phyloP scores from a whole-genome alignment of 1,140 invertebrate species.

The Bombus breviceps region DNA sequence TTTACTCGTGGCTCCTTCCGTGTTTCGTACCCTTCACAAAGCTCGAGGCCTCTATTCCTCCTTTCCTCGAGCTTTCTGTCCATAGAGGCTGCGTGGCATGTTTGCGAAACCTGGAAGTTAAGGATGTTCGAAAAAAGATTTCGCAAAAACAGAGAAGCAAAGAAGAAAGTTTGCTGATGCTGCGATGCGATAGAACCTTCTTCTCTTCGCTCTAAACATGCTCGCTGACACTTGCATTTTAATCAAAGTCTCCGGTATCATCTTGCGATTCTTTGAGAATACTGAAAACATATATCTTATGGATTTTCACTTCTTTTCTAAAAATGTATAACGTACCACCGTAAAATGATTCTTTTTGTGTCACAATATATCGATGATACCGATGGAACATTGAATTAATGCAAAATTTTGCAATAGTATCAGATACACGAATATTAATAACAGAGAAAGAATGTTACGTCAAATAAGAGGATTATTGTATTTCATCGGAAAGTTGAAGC shows the following conservation, averaged over 20 bases:
- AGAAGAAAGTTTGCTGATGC: slow-evolving; percentile 39
- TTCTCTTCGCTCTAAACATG: background rate
- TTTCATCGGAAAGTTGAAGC: too few relatives aligned
- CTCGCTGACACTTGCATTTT: slow-evolving; percentile 25
- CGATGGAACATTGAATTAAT: background rate
- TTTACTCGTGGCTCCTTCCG: slow-evolving; percentile 29
- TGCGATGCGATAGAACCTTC: slow-evolving; percentile 4
- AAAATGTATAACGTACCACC: background rate
- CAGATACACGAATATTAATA: background rate
- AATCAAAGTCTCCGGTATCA: slow-evolving; percentile 1
- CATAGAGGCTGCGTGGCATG: slow-evolving; percentile 34
- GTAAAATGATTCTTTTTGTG: background rate
- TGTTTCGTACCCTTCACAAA: slow-evolving; percentile 35
- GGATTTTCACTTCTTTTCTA: background rate
- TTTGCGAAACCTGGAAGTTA: slow-evolving; percentile 59
- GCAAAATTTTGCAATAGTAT: background rate
- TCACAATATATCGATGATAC: background rate
- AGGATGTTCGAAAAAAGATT: slow-evolving; percentile 21
- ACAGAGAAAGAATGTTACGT: background rate
- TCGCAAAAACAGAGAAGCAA: slow-evolving; percentile 11
- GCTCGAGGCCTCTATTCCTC: slow-evolving; percentile 24
- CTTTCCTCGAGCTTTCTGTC: slow-evolving; percentile 34
- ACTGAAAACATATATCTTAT: background rate
- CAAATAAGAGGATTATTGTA: too few relatives aligned
- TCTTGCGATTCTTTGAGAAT: background rate